Evolutionary conservation across 2,888 invertebrate species (phyloP), one percentile per base, ranked within the genome.

Genomic region (Leptogaster cylindrica): DNA sequence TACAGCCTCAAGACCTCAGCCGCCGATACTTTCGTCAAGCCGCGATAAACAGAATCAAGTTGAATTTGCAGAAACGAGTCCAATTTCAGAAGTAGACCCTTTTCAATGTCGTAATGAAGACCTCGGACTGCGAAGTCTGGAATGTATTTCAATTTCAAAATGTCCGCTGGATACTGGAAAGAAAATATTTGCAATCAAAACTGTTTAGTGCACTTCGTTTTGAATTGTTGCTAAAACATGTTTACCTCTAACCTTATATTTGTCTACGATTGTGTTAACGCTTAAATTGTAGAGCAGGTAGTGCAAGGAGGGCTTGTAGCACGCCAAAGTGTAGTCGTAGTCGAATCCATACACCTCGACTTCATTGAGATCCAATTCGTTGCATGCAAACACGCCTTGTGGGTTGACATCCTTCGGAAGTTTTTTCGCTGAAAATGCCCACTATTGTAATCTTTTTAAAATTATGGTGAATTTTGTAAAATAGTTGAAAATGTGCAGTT

Each of bases 41-140:
- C 97, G 73, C 92, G 48, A 31, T 65, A 65, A 0, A 97, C 96
- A 1, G 95, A 90, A 50, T 95, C 97, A 78, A 95, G 87, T 80
- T 98, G 97, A 72, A 98, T 95, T 87, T 97, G 95, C 73, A 97
- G 86, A 80, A 97, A 98, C 1, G 95, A 94, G 82, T 98, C 97
- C 74, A 98, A 84, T 80, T 98, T 98, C 74, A 98, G 83, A 20
- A 98, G 84, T 10, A 97, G 83, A 2, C 97, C 96, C 82, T 95
- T 95, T 80, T 94, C 91, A 76, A 97, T 93, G 78, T 99, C 98
- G 84, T 96, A 98, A 82, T 98, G 98, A n/a, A 99, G 85, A 31
- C 98, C 98, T 70, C 98, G 86, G 1, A 97, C 93, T 12, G 97
- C 95, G 85, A 96, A 98, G 71, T 91, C 88, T n/a, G 95, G 93